These are phyloP conservation scores for Pseudochirops corinnae DNA, from an alignment of 2,797 vertebrate genomes.

Conservation along the genomic window DNA sequence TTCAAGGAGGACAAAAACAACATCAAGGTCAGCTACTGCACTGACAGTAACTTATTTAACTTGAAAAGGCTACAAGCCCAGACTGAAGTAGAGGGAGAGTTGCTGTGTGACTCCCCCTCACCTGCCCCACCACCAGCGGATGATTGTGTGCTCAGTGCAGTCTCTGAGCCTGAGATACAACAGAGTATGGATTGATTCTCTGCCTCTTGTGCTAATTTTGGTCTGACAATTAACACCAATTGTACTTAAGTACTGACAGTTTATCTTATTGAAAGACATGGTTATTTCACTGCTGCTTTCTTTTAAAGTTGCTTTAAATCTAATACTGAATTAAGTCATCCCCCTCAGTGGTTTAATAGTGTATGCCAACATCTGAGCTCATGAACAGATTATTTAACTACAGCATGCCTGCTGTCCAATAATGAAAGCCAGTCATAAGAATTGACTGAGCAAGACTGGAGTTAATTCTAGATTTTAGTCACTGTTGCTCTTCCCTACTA, in stretches of 20 bases:
- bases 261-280: not conserved
- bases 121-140: not conserved
- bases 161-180: too few species aligned
- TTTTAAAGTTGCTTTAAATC: constrained; percentile 21
- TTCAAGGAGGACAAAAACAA: too few species aligned
- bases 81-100: too few species aligned
- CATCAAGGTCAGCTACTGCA: too few species aligned
- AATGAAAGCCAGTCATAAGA: constrained; percentile 46
- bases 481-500: constrained; percentile 38
- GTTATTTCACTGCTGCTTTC: constrained; percentile 4
- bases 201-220: constrained; percentile 33
- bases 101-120: too few species aligned
- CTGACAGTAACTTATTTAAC: too few species aligned
- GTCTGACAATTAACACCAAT: constrained; percentile 30
- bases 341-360: not conserved
- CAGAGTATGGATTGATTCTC: constrained; percentile 19
- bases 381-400: constrained; percentile 38
- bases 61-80: too few species aligned
- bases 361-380: not conserved
- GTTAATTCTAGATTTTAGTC: constrained; percentile 47
- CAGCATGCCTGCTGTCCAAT: not conserved
- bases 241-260: constrained; percentile 19
- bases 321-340: constrained; percentile 12
- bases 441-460: constrained; percentile 50
- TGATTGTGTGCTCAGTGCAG: too few species aligned